These are phyloP conservation scores for Patagioenas fasciata DNA, from an alignment of 2,113 vertebrate species.

Conservation along the genomic window DNA sequence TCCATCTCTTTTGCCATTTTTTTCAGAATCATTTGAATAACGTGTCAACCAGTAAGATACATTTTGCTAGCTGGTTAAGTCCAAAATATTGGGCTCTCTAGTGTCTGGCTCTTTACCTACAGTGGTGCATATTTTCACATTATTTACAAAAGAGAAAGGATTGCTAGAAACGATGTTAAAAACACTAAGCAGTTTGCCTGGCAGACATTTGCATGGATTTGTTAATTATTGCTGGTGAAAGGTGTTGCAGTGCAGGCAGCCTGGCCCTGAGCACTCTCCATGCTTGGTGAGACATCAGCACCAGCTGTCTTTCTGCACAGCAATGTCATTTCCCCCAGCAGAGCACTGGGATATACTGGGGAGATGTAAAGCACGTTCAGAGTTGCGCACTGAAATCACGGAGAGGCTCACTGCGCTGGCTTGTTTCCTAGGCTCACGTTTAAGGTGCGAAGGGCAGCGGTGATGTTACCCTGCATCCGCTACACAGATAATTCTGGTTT, in stretches of 20 bases:
- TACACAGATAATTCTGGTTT: not conserved
- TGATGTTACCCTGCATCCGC: not conserved
- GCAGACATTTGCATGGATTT: not conserved
- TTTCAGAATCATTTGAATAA: constrained; percentile 35
- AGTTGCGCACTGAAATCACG: not conserved
- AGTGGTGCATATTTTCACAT: not conserved
- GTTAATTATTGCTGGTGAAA: not conserved
- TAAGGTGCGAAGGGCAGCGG: not conserved
- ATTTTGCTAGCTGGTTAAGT: not conserved
- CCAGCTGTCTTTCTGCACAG: not conserved
- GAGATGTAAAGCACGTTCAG: not conserved
- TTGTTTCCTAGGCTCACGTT: not conserved
- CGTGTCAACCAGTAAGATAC: not conserved
- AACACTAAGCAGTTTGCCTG: not conserved
- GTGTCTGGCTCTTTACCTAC: not conserved
- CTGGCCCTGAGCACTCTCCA: not conserved
- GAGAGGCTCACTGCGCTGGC: not conserved
- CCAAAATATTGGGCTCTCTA: not conserved
- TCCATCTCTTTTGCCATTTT: constrained; percentile 50
- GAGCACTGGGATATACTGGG: not conserved
- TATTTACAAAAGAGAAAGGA: not conserved
- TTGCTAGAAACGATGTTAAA: not conserved
- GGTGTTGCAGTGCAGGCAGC: not conserved
- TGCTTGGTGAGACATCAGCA: not conserved
- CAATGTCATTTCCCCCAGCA: not conserved